Conservation (phyloP, 2,113 vertebrate species). For the Eonycteris spelaea region DNA sequence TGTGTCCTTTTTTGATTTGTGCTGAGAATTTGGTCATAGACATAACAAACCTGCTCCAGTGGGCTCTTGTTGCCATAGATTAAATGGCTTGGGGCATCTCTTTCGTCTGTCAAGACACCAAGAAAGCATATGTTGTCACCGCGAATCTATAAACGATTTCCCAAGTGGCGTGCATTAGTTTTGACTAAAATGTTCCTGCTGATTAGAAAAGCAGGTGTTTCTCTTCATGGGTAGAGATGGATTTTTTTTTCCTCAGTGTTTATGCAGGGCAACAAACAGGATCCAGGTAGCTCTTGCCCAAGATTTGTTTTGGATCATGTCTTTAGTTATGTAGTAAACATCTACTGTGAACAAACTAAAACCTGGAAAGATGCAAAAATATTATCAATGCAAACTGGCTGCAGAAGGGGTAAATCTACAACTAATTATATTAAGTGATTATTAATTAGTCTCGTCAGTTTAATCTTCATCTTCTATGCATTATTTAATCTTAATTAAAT, state of each 20-base stretch:
- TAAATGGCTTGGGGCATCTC: neutral
- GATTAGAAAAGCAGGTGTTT: constrained; percentile 53
- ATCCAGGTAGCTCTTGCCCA: constrained; percentile 44
- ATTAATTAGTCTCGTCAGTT: neutral
- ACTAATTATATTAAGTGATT: neutral
- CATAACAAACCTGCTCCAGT: constrained; percentile 26
- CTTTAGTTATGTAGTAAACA: neutral
- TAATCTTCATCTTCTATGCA: neutral
- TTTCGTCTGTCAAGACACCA: neutral
- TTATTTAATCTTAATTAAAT: constrained; percentile 21
- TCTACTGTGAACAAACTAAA: neutral
- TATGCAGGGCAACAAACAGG: neutral
- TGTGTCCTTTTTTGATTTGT: constrained; percentile 21
- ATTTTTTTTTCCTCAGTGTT: constrained; percentile 52
- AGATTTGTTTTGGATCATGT: constrained; percentile 12
- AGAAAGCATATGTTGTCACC: neutral
- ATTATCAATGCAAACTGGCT: neutral
- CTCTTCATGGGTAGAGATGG: constrained; percentile 23
- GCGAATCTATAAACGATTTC: constrained; percentile 42
- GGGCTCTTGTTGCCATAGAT: neutral
- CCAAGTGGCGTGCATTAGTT: neutral
- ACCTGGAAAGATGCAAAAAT: neutral
- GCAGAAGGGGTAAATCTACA: neutral
- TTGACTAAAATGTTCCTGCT: constrained; percentile 6
- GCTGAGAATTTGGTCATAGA: neutral